A percentile compares a stretch with the other conserved stretches of the same genome.
phyloP scores from a whole-genome alignment of 2,113 vertebrate genomes.

The Symphodus melops region DNA sequence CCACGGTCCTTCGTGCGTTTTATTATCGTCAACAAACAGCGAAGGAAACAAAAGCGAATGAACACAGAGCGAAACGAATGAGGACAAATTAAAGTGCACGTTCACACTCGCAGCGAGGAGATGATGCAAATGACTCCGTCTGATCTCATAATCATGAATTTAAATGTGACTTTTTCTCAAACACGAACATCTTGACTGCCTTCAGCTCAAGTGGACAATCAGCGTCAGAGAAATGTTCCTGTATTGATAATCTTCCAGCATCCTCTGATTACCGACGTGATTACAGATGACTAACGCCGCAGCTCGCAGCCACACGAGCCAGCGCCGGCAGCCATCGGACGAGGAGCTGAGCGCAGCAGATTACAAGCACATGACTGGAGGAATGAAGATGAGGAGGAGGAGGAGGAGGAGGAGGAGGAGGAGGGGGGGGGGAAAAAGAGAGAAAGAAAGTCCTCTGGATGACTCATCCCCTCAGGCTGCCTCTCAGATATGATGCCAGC shows the following conservation, averaged over 20 bases:
- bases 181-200: neutral
- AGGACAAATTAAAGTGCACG: neutral
- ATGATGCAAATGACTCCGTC: neutral
- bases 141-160: neutral
- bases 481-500: conserved; percentile 57
- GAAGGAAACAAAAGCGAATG: neutral
- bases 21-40: neutral
- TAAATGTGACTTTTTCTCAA: too few species aligned
- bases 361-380: conserved; percentile 37
- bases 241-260: neutral
- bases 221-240: neutral
- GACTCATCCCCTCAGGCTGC: conserved; percentile 64
- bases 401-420: conserved; percentile 11
- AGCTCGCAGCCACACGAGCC: conserved; percentile 1
- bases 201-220: conserved; percentile 1
- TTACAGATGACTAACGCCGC: conserved; percentile 11
- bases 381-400: conserved; percentile 22
- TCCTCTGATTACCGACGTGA: conserved; percentile 7
- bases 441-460: conserved; percentile 47
- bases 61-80: conserved; percentile 1
- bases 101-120: neutral
- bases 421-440: neutral
- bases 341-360: conserved; percentile 45
- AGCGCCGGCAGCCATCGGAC: neutral
- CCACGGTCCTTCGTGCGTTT: neutral